Evolutionary conservation across 2,113 vertebrate genomes (phyloP).

Genomic region (Chionis minor): DNA sequence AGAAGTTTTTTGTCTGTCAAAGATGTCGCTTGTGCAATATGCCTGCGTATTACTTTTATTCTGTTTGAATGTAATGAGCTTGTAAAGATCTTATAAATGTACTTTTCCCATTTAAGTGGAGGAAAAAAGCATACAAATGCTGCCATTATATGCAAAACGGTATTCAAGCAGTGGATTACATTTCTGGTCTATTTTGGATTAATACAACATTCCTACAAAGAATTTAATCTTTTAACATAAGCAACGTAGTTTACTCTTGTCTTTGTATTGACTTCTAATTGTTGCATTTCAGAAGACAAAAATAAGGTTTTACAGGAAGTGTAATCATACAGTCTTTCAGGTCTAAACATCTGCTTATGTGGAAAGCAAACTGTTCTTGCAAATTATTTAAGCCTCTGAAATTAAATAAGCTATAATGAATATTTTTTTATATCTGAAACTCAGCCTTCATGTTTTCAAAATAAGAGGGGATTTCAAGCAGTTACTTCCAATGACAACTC

Average conservation of each 20-base stretch:
- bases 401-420: neutral
- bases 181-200: constrained; percentile 25
- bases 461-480: constrained; percentile 6
- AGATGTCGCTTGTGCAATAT: neutral
- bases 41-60: neutral
- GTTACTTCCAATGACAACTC: constrained; percentile 39
- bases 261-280: constrained; percentile 20
- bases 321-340: neutral
- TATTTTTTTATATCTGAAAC: neutral
- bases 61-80: neutral
- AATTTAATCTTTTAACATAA: constrained; percentile 35
- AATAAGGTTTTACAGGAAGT: constrained; percentile 20
- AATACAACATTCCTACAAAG: neutral
- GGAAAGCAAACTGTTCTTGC: neutral
- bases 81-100: neutral
- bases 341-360: neutral
- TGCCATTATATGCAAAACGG: neutral
- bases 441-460: neutral
- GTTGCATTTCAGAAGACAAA: constrained; percentile 44
- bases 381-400: neutral
- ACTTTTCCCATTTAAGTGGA: neutral
- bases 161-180: neutral
- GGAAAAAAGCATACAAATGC: neutral
- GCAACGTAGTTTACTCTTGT: neutral
- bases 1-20: neutral